Evolutionary conservation across 2,113 vertebrate species (phyloP).

Genomic region (Tauraco erythrolophus): DNA sequence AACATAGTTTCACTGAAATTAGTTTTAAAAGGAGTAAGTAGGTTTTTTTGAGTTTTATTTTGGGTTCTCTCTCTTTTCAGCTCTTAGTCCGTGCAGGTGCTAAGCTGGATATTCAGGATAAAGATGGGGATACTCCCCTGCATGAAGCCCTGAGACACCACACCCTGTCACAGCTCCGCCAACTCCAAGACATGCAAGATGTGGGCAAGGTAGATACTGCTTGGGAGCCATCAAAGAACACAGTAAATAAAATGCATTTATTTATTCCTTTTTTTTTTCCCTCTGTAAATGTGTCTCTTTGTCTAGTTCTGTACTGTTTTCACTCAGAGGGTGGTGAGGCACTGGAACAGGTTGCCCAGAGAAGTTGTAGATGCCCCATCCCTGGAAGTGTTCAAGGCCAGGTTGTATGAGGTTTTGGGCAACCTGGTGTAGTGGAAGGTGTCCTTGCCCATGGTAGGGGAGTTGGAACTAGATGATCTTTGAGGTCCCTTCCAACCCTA

Average conservation of each 20-base stretch:
- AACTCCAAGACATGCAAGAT: slow-evolving; percentile 99
- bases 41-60: background rate
- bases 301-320: slow-evolving; percentile 46
- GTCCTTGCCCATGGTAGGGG: too few species aligned
- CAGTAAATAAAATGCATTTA: slow-evolving; percentile 81
- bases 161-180: slow-evolving; percentile 95
- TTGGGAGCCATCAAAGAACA: slow-evolving; percentile 99
- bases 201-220: slow-evolving; percentile 97
- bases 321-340: too few species aligned
- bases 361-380: too few species aligned
- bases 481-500: too few species aligned
- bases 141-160: slow-evolving; percentile 98
- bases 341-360: too few species aligned
- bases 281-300: background rate
- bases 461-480: too few species aligned
- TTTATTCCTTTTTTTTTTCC: slow-evolving; percentile 20
- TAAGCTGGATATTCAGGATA: slow-evolving; percentile 98
- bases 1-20: background rate
- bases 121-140: slow-evolving; percentile 97
- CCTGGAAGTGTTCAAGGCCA: too few species aligned
- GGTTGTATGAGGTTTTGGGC: too few species aligned
- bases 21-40: background rate
- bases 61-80: slow-evolving; percentile 67
- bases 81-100: slow-evolving; percentile 96
- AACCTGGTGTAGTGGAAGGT: too few species aligned